Evolutionary conservation across 2,113 vertebrate genomes (phyloP).

Genomic region (Gymnarchus niloticus): DNA sequence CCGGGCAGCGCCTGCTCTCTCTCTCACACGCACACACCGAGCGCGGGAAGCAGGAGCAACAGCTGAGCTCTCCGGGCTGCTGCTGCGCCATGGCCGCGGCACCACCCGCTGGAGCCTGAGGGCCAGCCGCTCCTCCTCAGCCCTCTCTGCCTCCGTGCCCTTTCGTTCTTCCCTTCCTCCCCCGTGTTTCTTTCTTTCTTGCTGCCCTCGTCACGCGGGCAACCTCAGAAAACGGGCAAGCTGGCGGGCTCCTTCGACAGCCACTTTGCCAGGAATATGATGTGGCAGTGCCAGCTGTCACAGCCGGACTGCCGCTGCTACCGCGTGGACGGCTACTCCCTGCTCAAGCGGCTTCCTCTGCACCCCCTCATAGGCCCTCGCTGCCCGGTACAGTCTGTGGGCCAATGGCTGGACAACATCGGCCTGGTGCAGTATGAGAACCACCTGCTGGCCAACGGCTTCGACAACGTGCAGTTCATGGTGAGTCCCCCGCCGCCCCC

Average conservation of each 20-base stretch:
- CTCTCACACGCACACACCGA: constrained; percentile 24
- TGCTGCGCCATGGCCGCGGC: background rate
- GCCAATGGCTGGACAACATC: constrained; percentile 97
- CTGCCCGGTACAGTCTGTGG: constrained; percentile 92
- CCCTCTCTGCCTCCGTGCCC: constrained; percentile 10
- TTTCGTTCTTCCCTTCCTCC: constrained; percentile 53
- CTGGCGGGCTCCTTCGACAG: constrained; percentile 98
- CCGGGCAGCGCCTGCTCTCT: constrained; percentile 61
- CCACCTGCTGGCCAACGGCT: constrained; percentile 98
- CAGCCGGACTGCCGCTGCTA: constrained; percentile 98
- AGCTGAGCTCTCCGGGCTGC: constrained; percentile 51
- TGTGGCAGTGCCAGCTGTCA: constrained; percentile 99
- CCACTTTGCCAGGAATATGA: constrained; percentile 93
- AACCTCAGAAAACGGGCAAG: constrained; percentile 70
- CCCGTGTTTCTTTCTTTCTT: constrained; percentile 46
- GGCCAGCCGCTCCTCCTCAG: constrained; percentile 18
- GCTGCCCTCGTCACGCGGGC: constrained; percentile 51
- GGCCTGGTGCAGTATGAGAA: constrained; percentile 98
- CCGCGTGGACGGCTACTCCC: constrained; percentile 94
- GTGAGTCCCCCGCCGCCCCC: constrained; percentile 63
- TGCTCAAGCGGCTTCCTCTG: constrained; percentile 96
- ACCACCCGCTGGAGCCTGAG: constrained; percentile 17
- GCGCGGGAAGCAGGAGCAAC: constrained; percentile 56
- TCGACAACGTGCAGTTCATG: constrained; percentile 98
- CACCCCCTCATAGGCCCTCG: constrained; percentile 97